phyloP scores from a whole-genome alignment of 2,888 invertebrate species.

The Dryomyza anilis region DNA sequence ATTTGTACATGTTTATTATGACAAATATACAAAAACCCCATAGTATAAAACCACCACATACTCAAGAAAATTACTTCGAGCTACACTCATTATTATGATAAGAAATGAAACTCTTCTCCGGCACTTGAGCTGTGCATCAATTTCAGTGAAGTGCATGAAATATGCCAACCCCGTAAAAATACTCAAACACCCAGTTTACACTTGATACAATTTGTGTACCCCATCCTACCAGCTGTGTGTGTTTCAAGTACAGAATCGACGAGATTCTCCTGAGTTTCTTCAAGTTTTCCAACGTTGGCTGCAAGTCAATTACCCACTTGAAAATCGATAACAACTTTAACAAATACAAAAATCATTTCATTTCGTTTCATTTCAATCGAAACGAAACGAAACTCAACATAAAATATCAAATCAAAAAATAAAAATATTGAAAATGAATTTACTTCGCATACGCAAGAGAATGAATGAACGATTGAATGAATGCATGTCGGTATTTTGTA shows the following conservation, averaged over 20 bases:
- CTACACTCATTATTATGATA: background rate
- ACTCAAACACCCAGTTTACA: background rate
- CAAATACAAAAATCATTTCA: conserved; percentile 23
- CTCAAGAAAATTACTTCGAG: too few species aligned
- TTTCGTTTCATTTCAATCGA: conserved; percentile 15
- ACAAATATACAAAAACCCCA: too few species aligned
- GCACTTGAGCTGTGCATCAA: background rate
- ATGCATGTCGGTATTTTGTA: too few species aligned
- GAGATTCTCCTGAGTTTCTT: background rate
- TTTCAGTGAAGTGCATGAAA: background rate
- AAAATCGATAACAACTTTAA: conserved; percentile 22
- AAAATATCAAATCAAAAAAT: conserved; percentile 16
- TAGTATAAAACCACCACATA: too few species aligned
- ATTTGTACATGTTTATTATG: too few species aligned
- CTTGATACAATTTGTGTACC: background rate
- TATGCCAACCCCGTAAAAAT: background rate
- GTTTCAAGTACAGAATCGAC: background rate
- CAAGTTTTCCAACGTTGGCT: background rate
- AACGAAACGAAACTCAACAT: conserved; percentile 1
- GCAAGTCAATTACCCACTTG: conserved; percentile 17
- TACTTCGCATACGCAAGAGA: background rate
- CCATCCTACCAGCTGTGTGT: background rate
- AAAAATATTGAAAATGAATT: conserved; percentile 19
- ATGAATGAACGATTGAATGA: too few species aligned
- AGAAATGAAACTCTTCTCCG: background rate